Evolutionary conservation across 23 tunicate species (phyloP).

Genomic region (Ascidia mentula): DNA sequence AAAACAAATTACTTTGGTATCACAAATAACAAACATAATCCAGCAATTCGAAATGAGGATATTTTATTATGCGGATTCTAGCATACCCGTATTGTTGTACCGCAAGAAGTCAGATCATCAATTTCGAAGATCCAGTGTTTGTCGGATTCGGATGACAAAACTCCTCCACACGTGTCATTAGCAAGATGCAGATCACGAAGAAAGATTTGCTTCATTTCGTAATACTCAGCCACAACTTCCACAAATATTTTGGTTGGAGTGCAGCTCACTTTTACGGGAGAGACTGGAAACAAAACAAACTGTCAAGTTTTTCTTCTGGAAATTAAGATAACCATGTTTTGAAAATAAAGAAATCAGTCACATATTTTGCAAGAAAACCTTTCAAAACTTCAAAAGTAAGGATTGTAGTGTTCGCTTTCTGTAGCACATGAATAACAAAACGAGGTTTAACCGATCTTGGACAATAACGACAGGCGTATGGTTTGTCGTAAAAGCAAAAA

Average conservation of each 20-base stretch:
- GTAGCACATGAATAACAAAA: too few species aligned
- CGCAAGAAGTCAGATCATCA: constrained; percentile 28
- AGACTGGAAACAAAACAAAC: background rate
- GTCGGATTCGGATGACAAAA: background rate
- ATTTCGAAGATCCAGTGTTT: constrained; percentile 11
- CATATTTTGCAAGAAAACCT: too few species aligned
- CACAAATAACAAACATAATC: background rate
- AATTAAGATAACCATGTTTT: too few species aligned
- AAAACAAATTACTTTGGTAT: background rate
- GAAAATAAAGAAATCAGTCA: too few species aligned
- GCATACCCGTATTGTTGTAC: constrained; percentile 19
- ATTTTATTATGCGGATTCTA: too few species aligned
- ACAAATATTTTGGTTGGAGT: constrained; percentile 3
- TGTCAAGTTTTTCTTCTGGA: background rate
- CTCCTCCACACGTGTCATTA: constrained; percentile 16
- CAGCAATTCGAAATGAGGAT: background rate
- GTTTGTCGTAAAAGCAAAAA: too few species aligned
- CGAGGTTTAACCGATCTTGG: too few species aligned
- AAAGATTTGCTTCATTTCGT: background rate
- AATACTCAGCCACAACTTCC: constrained; percentile 14
- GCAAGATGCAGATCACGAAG: constrained; percentile 12
- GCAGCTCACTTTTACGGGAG: constrained; percentile 36
- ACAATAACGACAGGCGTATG: too few species aligned
- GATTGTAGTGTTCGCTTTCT: too few species aligned
- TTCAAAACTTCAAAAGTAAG: too few species aligned